Base-by-base conservation (phyloP, 2,797 vertebrate species). In the Lacerta bilineata region DNA sequence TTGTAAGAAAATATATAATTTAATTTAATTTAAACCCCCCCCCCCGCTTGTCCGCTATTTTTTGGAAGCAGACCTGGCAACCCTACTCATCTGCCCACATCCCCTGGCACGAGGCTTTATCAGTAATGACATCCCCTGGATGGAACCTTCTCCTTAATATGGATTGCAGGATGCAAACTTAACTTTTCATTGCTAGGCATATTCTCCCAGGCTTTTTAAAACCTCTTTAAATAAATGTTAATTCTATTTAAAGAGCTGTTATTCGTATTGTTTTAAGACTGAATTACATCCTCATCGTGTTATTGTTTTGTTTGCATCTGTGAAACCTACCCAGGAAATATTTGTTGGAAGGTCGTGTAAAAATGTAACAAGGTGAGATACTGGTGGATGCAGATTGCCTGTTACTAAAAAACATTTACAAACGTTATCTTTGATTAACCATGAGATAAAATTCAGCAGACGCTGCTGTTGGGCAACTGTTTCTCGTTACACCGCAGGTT, bases 361-460 rank as follows among this genome's bases (percentile, higher is more conserved):
- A 17, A 81, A 66, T 66, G 10, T 23, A 66, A 81, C 9, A 81
- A 83, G 20, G 41, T 25, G 36, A 71, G 41, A 20, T 71, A 29
- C 39, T 39, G 23, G 4, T 68, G 8, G 15, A 27, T 43, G 29
- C 41, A 43, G 64, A 10, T 69, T 43, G 27, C 46, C 9, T 15
- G 41, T 43, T 46, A 43, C 66, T 41, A 17, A 41, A 66, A 41
- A 83, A 29, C 27, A 83, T 83, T 18, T 72, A 8, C 29, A 76
- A 85, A 64, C 23, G 25, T 25, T 75, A 59, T 11, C 17, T 85
- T 78, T 64, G 61, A 71, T 86, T 80, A 79, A 66, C 64, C 50
- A 59, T 41, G 74, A 33, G 29, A 46, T n/a, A 78, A 55, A 78
- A 85, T 76, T 43, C 36, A 43, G 23, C 39, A 75, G 29, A 64